These are phyloP conservation scores for Delphinus delphis DNA, from an alignment of 2,113 vertebrate species.

Conservation along the genomic window DNA sequence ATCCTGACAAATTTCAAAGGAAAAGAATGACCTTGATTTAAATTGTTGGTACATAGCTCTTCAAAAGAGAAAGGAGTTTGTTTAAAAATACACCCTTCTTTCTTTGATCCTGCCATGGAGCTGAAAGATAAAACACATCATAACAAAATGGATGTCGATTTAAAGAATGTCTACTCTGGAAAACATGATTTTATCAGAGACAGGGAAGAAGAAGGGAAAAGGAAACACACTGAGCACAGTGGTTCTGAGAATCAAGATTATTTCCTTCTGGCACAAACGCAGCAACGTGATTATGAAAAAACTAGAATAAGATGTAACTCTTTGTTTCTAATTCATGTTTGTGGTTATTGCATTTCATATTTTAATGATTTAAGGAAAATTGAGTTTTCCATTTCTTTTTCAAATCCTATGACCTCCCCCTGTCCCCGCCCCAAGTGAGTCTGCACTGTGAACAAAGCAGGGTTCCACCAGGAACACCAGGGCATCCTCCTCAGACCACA, in stretches of 20 bases:
- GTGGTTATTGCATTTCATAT: background rate
- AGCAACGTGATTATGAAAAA: background rate
- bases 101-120: slow-evolving; percentile 45
- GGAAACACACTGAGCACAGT: background rate
- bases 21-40: slow-evolving; percentile 29
- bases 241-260: background rate
- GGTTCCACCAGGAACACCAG: background rate
- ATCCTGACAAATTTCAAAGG: slow-evolving; percentile 63
- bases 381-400: background rate
- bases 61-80: slow-evolving; percentile 14
- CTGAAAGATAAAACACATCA: slow-evolving; percentile 24
- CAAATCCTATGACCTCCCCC: background rate
- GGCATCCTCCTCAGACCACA: background rate
- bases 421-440: rapidly evolving
- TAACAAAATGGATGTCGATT: background rate
- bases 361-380: background rate
- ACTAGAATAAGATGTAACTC: background rate
- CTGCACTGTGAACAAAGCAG: background rate
- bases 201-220: background rate
- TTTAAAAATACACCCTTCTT: background rate
- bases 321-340: background rate
- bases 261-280: background rate
- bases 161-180: background rate
- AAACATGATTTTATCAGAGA: background rate
- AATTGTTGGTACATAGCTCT: background rate